Percentiles rank a stretch among this genome's conserved stretches.
phyloP scores from a whole-genome alignment of 2,113 vertebrate species.

The Crotalus helleri region DNA sequence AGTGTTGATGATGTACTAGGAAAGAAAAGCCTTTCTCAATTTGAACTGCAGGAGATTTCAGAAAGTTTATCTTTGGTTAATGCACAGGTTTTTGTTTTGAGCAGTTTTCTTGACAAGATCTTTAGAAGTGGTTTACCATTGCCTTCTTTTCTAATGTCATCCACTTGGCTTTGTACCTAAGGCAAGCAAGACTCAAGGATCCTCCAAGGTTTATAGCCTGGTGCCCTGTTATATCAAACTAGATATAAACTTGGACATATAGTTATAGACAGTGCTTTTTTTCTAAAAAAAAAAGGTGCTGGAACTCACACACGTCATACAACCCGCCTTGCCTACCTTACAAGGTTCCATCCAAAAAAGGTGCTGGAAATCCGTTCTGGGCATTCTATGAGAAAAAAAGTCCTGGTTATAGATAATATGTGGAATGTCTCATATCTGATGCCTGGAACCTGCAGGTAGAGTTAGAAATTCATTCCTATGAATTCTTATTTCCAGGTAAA shows the following conservation, averaged over 20 bases:
- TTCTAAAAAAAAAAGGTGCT: too few species aligned
- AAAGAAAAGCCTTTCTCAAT: neutral
- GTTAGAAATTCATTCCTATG: neutral
- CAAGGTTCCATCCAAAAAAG: too few species aligned
- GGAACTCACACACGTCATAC: too few species aligned
- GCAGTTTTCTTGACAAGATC: neutral
- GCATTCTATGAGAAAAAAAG: too few species aligned
- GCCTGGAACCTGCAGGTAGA: neutral
- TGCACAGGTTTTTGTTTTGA: neutral
- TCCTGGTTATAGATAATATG: neutral
- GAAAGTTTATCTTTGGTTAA: neutral
- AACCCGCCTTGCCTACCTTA: too few species aligned
- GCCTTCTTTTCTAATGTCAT: neutral
- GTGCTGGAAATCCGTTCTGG: too few species aligned
- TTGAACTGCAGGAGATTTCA: neutral
- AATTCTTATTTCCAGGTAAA: neutral
- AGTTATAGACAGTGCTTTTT: too few species aligned
- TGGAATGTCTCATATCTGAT: neutral
- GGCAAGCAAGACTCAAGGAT: neutral
- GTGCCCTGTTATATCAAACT: neutral
- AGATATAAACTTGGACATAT: neutral
- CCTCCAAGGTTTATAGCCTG: neutral
- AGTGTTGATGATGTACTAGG: rapidly evolving
- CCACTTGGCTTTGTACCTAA: neutral
- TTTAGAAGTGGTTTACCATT: neutral